A percentile compares a stretch with the other conserved stretches of the same genome.
phyloP scores from a whole-genome alignment of 2,113 vertebrate genomes.

The Bubalus kerabau region DNA sequence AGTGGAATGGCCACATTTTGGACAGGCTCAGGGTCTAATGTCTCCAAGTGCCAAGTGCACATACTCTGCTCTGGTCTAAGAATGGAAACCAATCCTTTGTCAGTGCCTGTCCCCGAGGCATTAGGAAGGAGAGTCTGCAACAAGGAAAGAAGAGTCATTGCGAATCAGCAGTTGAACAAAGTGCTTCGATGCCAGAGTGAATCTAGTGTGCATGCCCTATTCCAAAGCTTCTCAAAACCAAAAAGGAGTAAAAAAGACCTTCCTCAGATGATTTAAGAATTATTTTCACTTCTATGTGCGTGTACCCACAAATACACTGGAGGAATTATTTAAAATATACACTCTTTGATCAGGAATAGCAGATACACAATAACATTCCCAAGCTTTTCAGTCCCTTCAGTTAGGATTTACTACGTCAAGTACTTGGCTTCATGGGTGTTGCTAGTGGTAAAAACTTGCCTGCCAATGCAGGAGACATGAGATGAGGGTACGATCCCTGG shows the following conservation, averaged over 20 bases:
- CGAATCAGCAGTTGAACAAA: background rate
- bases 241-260: background rate
- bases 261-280: background rate
- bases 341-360: background rate
- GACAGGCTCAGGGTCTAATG: slow-evolving; percentile 71
- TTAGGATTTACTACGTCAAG: background rate
- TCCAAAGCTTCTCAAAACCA: background rate
- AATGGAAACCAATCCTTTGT: slow-evolving; percentile 85
- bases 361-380: background rate
- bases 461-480: background rate
- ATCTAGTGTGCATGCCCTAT: background rate
- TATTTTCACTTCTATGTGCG: background rate
- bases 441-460: background rate
- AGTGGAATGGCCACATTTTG: slow-evolving; percentile 85
- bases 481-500: background rate
- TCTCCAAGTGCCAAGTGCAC: slow-evolving; percentile 85
- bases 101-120: slow-evolving; percentile 80
- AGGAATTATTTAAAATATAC: background rate
- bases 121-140: slow-evolving; percentile 75
- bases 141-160: background rate
- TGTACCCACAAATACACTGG: fast-evolving
- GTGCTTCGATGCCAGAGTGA: background rate
- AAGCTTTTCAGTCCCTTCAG: background rate
- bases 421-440: background rate
- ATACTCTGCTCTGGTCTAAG: slow-evolving; percentile 80